Base-by-base conservation (phyloP, 2,113 vertebrate genomes). In the Lamprotornis superbus region DNA sequence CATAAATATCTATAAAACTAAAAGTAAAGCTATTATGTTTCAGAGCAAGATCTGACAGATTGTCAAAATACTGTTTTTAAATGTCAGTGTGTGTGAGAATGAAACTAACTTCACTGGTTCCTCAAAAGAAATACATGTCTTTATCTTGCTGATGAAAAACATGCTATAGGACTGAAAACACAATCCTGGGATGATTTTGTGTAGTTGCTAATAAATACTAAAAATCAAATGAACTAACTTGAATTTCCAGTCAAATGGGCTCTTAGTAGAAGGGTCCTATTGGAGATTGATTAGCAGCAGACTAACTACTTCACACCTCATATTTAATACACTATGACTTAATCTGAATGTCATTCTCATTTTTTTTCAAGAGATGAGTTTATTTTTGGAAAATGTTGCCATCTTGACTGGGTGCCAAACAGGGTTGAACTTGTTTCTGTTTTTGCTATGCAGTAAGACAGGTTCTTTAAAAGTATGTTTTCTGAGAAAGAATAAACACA, bases 21-120 rank as follows among this genome's bases (percentile, higher is more conserved):
- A 91, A 97, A 95, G 90, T 90, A 93, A 93, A 96, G 71, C 92
- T 78, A 75, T 97, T 94, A 73, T 59, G 18, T 92, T 96, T 89
- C 84, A 85, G 67, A 94, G 87, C 30, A 74, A 92, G 70, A 82
- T 80, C 61, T 95, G 93, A 95, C 69, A 89, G 85, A 74, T 74
- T 95, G 91, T 94, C 94, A 92, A 80, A 97, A 94, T 91, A 92
- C 52, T 90, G 69, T 30, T 82, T 90, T 95, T 83, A 94, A 93
- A 90, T 92, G 88, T 87, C 83, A 90, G 5, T 28, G 52, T 93
- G 71, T 96, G 78, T 81, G 80, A 92, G 90, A 90, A 75, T 89
- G 63, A 88, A 93, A 64, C 44, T 60, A 63, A 86, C 84, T 87
- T 60, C 19, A 64, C 52, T 75, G 61, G n/a, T 74, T 93, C 14